Evolutionary conservation across 2,797 vertebrate genomes (phyloP).

Genomic region (Enteromius anoplus): DNA sequence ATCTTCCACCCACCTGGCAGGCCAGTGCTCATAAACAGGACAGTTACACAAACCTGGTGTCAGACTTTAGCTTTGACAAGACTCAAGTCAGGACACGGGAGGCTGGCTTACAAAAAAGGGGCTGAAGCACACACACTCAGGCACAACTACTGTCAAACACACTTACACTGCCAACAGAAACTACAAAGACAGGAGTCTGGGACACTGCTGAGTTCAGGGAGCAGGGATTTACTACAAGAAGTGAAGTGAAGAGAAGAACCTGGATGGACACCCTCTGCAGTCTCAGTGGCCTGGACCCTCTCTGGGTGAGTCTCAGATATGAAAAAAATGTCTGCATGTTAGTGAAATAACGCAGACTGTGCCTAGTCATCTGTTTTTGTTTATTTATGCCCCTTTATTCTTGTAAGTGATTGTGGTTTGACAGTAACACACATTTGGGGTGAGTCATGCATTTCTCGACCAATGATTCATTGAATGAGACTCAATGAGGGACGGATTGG

Average conservation of each 20-base stretch:
- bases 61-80: conserved; percentile 38
- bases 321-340: not conserved
- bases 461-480: conserved; percentile 39
- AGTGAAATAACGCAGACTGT: not conserved
- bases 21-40: conserved; percentile 75
- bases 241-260: conserved; percentile 47
- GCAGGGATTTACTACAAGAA: conserved; percentile 40
- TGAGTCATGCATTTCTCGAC: conserved; percentile 36
- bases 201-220: conserved; percentile 1
- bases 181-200: conserved; percentile 2
- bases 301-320: conserved; percentile 74
- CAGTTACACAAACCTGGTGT: conserved; percentile 60
- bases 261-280: conserved; percentile 72
- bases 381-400: conserved; percentile 2
- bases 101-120: conserved; percentile 68
- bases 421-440: not conserved
- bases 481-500: not conserved
- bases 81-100: conserved; percentile 67
- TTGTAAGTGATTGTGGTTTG: conserved; percentile 2
- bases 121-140: conserved; percentile 35
- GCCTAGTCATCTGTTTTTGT: not conserved
- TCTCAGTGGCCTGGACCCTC: conserved; percentile 70
- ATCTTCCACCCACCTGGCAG: conserved; percentile 78
- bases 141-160: conserved; percentile 7
- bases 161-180: not conserved